phyloP scores from a whole-genome alignment of 2,888 invertebrate species.

The Zaprionus obscuricornis region DNA sequence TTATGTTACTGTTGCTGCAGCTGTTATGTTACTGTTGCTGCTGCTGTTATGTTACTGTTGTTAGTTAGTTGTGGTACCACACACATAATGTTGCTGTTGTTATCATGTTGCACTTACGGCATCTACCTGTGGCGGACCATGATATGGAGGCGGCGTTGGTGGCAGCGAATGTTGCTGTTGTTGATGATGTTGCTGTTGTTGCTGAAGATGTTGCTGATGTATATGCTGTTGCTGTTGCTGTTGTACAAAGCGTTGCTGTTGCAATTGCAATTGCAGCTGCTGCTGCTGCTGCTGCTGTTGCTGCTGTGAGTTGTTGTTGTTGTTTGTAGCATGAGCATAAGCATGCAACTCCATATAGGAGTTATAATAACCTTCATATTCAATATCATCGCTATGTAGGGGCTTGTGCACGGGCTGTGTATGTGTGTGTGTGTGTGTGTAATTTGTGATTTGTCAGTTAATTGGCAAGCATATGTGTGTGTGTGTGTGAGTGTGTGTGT shows the following conservation, averaged over 20 bases:
- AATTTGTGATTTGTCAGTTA: too few relatives aligned
- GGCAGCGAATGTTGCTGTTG: constrained; percentile 38
- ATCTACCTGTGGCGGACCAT: constrained; percentile 74
- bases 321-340: constrained; percentile 60
- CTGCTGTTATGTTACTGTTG: constrained; percentile 29
- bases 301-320: constrained; percentile 43
- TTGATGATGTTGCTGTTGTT: constrained; percentile 27
- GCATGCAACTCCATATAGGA: constrained; percentile 75
- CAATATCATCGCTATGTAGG: constrained; percentile 62
- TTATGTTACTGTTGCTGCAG: constrained; percentile 4
- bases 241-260: constrained; percentile 35
- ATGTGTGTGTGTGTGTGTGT: constrained; percentile 23
- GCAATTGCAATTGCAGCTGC: constrained; percentile 24
- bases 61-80: constrained; percentile 62
- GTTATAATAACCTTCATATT: constrained; percentile 74
- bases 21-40: constrained; percentile 17
- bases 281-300: constrained; percentile 41
- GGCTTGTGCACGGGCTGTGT: constrained; percentile 62
- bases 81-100: constrained; percentile 24
- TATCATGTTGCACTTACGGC: constrained; percentile 58
- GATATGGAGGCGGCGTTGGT: constrained; percentile 62
- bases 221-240: constrained; percentile 45
- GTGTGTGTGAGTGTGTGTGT: constrained; percentile 31
- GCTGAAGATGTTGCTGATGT: constrained; percentile 35
- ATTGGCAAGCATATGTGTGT: constrained; percentile 33